Evolutionary conservation across 2,113 vertebrate species (phyloP), one percentile per base, ranked within the genome.

Genomic region (Centropus bengalensis): DNA sequence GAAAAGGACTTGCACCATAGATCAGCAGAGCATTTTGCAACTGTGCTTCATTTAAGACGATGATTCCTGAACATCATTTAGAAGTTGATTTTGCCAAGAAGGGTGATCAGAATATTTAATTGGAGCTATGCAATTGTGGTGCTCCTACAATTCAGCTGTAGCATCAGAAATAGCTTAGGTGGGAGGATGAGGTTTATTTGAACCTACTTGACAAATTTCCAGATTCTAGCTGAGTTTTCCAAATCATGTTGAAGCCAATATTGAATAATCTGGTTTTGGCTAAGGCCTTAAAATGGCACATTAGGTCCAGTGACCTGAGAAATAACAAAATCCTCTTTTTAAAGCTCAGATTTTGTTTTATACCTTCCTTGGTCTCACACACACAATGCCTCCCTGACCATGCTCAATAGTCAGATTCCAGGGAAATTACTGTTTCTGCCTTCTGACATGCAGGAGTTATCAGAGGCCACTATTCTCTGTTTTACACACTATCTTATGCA

Each of bases 11-110:
- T 84, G 82, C 89, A 91, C 75, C 86, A 22, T 2, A 87, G 88
- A 94, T 91, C 68, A 88, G 88, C 51, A 82, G 91, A 89, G 79
- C 83, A 89, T 85, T 76, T 59, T 82, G 87, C 47, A 92, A 79
- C 81, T 14, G 3, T 58, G 91, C 90, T 91, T 92, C 89, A 56
- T 88, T 86, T 92, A 91, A 89, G 83, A n/a, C 59, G 55, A 1
- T 4, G 88, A 89, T 55, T 93, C 89, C 89, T 52, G 63, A 69
- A 66, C 89, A 87, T 27, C 86, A 75, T 70, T 33, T 69, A 78
- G 71, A 62, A 79, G 70, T 21, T 69, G 80, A 91, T 76, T 76
- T 82, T 85, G 54, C 40, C 58, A 67, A 40, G 90, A 85, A 91
- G 93, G 58, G 62, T 45, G 62, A 38, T 83, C 51, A 86, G 62